Conservation (phyloP, 92 coral and sea anemone species). For the Phenganax marumi region DNA sequence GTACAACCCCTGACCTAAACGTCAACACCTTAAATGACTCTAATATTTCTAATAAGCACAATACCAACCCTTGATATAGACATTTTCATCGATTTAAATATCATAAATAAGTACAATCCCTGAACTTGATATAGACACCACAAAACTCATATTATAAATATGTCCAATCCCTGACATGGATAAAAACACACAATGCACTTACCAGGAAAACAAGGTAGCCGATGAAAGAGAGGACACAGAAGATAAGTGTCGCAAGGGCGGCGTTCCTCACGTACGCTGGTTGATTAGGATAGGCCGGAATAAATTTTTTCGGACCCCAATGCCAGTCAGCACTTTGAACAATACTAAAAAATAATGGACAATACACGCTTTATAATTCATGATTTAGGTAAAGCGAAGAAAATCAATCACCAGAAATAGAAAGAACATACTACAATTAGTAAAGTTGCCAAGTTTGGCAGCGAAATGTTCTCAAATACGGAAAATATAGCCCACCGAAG, state of each 20-base stretch:
- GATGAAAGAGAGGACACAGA: conserved; percentile 74
- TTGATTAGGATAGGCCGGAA: conserved; percentile 49
- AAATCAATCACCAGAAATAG: too few relatives aligned
- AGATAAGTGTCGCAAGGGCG: conserved; percentile 87
- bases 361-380: too few relatives aligned
- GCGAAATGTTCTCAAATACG: too few relatives aligned
- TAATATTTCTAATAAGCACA: neutral
- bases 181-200: neutral
- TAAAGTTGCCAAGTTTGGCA: too few relatives aligned
- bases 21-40: too few relatives aligned
- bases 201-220: conserved; percentile 88
- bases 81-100: neutral
- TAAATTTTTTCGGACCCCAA: conserved; percentile 74
- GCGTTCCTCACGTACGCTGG: conserved; percentile 82
- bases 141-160: neutral
- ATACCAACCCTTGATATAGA: neutral
- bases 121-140: neutral
- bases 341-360: conserved; percentile 55
- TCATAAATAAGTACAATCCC: neutral
- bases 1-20: too few relatives aligned
- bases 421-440: too few relatives aligned
- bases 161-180: neutral
- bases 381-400: too few relatives aligned
- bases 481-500: too few relatives aligned
- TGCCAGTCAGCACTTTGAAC: conserved; percentile 99